Base-by-base conservation (phyloP, 2,113 vertebrate genomes). In the Tachysurus vachellii region DNA sequence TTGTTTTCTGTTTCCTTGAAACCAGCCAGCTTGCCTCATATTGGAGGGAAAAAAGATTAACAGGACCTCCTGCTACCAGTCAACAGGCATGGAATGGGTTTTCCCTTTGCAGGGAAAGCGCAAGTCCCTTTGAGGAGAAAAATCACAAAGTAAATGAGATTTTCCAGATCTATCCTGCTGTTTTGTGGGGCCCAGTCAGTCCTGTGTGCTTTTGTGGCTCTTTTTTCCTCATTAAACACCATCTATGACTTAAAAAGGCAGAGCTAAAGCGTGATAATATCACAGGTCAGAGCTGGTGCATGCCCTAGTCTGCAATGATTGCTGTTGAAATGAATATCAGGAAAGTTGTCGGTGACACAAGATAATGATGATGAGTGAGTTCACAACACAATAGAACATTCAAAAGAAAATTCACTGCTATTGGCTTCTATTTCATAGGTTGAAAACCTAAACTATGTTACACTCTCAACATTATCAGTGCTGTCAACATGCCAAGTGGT, bases 111-210 rank as follows among this genome's bases (percentile, higher is more conserved):
- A 54, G 77, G 9, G 12, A 8, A 79, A 71, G 83, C n/a, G n/a
- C 16, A 9, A 87, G 76, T 82, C 86, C 64, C 84, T 87, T 87
- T 85, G 71, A 61, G 71, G 80, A 86, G 86, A 82, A 89, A 86
- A 85, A 84, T 56, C 42, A n/a, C 10, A 5, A 44, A 79, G 77
- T 82, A 85, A 56, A 87, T 85, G 62, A 68, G 79, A 87, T 85
- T 89, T 87, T 89, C 86, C 86, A 88, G 86, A 10, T 53, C 80
- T 62, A 36, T 71, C 83, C 62, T 82, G 56, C 79, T 84, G 80
- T 81, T 87, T 36, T 70, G 56, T 77, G n/a, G 42, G 84, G 16
- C 59, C 28, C 68, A 73, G 28, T 14, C 76, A 76, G 81, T 54
- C 26, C 68, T 36, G 4, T 61, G 83, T 26, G 21, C 54, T 47